Evolutionary conservation across 2,113 vertebrate genomes (phyloP).

Genomic region (Percina caprodes): DNA sequence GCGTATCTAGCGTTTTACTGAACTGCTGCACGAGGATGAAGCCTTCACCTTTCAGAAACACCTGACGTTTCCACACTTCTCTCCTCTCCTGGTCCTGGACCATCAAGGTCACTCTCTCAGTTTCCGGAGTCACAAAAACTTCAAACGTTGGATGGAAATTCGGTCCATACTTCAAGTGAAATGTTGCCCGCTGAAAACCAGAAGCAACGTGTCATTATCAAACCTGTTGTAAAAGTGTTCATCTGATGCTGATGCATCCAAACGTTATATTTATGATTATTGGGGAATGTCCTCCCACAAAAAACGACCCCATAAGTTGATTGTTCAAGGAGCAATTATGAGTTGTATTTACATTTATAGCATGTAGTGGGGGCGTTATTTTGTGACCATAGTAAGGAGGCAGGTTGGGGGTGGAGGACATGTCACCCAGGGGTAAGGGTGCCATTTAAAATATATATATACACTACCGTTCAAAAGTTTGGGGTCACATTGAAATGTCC

Average conservation of each 20-base stretch:
- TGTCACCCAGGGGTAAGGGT: too few species aligned
- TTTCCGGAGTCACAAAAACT: not conserved
- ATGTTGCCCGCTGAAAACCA: not conserved
- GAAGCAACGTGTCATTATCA: not conserved
- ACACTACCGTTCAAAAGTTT: too few species aligned
- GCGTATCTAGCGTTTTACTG: not conserved
- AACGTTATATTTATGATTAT: not conserved
- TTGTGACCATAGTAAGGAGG: too few species aligned
- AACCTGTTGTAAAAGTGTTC: not conserved
- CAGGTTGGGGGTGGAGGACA: too few species aligned
- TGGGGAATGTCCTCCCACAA: too few species aligned
- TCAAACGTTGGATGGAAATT: conserved; percentile 26
- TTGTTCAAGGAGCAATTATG: too few species aligned
- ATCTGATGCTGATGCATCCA: too few species aligned
- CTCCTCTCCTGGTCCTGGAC: not conserved
- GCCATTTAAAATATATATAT: too few species aligned
- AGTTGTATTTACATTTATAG: too few species aligned
- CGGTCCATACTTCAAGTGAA: not conserved
- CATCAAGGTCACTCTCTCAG: not conserved
- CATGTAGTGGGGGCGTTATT: too few species aligned
- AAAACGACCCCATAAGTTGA: too few species aligned
- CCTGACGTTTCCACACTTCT: not conserved
- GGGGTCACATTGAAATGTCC: too few species aligned
- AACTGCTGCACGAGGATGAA: not conserved
- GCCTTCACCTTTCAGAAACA: not conserved